Base-by-base conservation (phyloP, 1,140 invertebrate species). In the Drosophila sp. region DNA sequence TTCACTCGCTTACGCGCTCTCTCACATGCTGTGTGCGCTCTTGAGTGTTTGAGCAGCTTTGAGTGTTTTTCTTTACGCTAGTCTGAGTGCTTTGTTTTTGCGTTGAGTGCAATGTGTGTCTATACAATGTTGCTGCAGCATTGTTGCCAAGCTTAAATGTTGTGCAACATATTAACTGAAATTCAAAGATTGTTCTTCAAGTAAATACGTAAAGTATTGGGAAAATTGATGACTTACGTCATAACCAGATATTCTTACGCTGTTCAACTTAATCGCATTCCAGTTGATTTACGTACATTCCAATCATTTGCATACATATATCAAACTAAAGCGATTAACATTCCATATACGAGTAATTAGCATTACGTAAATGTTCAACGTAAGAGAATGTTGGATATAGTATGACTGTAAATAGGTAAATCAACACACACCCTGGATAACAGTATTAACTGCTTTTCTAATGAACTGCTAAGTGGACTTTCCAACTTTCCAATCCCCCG, bases 51-150 rank as follows among this genome's bases (percentile, higher is more conserved):
- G 40, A 34, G 27, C 2, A 7, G 16, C 14, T 51, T 66, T 71
- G 72, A 61, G 76, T 57, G 18, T 2, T 25, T 0, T n/a, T n/a
- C n/a, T n/a, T 21, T 40, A 8, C 13, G 3, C 8, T 18, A 5
- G 14, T 34, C 62, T 71, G 72, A 67, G 64, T 40, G 21, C 4
- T 9, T 36, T 36, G 25, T 5, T 41, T 27, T 29, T 13, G n/a
- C 8, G 11, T 48, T 59, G 16, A 32, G 36, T 62, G 18, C 7
- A 13, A 21, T 9, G 8, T 0, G 25, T 27, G 14, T 27, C 38
- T 25, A 53, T 21, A 29, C 27, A 21, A 70, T 78, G 74, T 77
- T 80, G 77, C 71, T 11, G 78, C 66, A 75, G 65, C 59, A 80
- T 51, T 76, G 73, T 61, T 72, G 63, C 56, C 7, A 56, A 53